phyloP scores from a whole-genome alignment of 2,113 vertebrate genomes.

The Epinephelus moara region DNA sequence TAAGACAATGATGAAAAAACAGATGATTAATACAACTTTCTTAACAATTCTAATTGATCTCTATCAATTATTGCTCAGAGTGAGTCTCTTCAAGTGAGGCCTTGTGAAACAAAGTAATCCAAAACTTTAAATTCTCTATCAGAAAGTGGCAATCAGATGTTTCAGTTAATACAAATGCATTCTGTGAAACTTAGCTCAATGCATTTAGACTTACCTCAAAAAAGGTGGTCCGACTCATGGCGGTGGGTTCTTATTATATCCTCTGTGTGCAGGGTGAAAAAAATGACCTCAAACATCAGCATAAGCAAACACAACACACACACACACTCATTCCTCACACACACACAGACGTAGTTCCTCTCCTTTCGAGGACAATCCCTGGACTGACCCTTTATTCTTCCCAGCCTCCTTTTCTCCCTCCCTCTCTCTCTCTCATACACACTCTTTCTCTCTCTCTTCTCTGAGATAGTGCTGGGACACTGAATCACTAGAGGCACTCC shows the following conservation, averaged over 20 bases:
- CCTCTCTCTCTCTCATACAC: constrained; percentile 7
- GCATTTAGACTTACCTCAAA: constrained; percentile 79
- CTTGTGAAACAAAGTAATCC: not conserved
- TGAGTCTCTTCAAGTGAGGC: constrained; percentile 4
- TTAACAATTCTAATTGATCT: not conserved
- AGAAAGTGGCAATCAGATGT: not conserved
- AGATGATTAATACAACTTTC: not conserved
- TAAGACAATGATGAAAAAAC: not conserved
- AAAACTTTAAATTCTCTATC: not conserved
- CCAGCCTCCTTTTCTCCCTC: constrained; percentile 31
- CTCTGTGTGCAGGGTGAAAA: constrained; percentile 24
- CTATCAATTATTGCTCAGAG: not conserved
- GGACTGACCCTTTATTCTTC: constrained; percentile 68
- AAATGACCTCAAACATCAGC: constrained; percentile 34
- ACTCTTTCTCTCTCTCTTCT: not conserved
- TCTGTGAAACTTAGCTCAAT: not conserved
- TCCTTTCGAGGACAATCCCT: constrained; percentile 63
- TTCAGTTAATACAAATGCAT: not conserved
- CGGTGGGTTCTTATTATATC: constrained; percentile 9
- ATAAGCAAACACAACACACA: constrained; percentile 20
- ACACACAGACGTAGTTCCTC: constrained; percentile 45
- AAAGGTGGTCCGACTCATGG: constrained; percentile 81
- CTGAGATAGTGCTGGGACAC: constrained; percentile 49
- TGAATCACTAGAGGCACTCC: constrained; percentile 49
- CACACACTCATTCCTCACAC: constrained; percentile 26